Evolutionary conservation across 2,888 invertebrate genomes (phyloP).

Genomic region (Acheta domesticus): DNA sequence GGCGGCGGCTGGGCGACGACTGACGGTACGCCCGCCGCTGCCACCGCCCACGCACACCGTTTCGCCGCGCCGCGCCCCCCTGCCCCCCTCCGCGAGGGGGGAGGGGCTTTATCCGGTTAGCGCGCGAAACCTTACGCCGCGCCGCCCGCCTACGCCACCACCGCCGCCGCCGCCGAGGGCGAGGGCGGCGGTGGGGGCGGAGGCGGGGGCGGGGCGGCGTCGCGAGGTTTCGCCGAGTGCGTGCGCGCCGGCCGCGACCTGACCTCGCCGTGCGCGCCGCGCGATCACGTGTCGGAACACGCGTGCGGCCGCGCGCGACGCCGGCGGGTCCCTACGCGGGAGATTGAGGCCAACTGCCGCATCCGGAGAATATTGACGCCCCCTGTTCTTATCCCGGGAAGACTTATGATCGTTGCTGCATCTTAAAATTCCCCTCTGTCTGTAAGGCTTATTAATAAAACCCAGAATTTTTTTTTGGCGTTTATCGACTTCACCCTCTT

Average conservation of each 20-base stretch:
- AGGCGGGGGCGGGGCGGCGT: neutral
- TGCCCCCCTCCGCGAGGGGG: neutral
- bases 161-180: neutral
- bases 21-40: neutral
- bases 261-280: neutral
- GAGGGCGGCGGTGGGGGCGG: too few relatives aligned
- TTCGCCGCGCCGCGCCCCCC: neutral
- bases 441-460: too few relatives aligned
- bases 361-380: too few relatives aligned
- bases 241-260: neutral
- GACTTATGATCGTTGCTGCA: too few relatives aligned
- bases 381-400: too few relatives aligned
- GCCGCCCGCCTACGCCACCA: neutral
- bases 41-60: neutral
- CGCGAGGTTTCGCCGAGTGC: neutral
- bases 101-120: neutral
- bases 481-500: too few relatives aligned
- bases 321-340: neutral
- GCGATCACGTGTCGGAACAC: neutral
- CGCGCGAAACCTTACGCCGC: conserved; percentile 7
- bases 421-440: too few relatives aligned
- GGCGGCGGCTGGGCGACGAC: neutral
- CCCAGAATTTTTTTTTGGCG: too few relatives aligned
- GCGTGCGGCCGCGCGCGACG: neutral
- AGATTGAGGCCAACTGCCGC: too few relatives aligned